Evolutionary conservation across 2,113 vertebrate genomes (phyloP), one percentile per base, ranked within the genome.

Genomic region (Gymnarchus niloticus): DNA sequence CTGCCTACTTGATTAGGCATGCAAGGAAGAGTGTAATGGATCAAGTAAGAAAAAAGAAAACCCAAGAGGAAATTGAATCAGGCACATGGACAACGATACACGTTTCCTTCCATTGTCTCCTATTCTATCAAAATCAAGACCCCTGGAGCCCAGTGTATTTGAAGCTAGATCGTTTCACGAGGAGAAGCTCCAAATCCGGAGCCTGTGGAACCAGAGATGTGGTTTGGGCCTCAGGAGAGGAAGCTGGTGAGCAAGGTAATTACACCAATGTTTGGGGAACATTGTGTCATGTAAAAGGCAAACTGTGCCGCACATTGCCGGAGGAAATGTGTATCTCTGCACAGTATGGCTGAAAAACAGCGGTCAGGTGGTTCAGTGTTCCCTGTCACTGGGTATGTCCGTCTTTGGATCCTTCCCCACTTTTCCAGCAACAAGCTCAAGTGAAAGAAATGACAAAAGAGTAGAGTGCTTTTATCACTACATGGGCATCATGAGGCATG

Each of bases 11-110:
- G 85, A 84, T 86, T 76, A 56, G 84, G 83, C 48, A 85, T 76
- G 83, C 44, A 73, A 87, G 85, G 61, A 56, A 87, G 85, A 86
- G 86, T 83, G 56, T 37, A 37, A 77, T 85, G 51, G 33, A 85
- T 85, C 51, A 6, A 19, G n/a, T 41, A 54, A 6, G 6, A 2
- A 6, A 21, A 14, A 46, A 46, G 59, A 77, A 44, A 21, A 44
- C 21, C 7, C 8, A 48, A 37, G 44, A 49, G 44, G 7, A 86
- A 88, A 86, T 90, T 83, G 0, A 46, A 46, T 23, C 37, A 83
- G 82, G 37, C 28, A 61, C 9, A 46, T 61, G 33, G 46, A 56
- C 49, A 33, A 54, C 41, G 49, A 8, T 21, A 12, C 21, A 28
- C 6, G 17, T 37, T 54, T 37, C 25, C 28, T 33, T 56, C 28